Conservation (phyloP, 2,797 vertebrate species). For the Gymnothorax javanicus region DNA sequence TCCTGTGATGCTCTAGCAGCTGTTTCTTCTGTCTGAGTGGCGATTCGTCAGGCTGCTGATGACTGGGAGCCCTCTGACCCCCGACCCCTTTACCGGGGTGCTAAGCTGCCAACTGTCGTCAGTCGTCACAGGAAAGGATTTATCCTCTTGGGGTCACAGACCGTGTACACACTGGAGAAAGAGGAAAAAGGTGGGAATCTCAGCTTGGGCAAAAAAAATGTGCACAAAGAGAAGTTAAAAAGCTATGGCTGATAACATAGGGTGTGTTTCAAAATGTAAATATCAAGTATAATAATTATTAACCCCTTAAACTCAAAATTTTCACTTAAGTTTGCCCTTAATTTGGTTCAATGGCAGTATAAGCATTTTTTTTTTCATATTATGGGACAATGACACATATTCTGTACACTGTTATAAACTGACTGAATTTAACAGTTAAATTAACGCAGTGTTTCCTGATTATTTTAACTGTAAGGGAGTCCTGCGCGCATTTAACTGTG, state of each 20-base stretch:
- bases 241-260: background rate
- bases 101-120: constrained; percentile 58
- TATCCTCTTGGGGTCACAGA: constrained; percentile 50
- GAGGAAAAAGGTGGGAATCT: constrained; percentile 7
- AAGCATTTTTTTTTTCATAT: too few relatives aligned
- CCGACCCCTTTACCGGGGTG: constrained; percentile 44
- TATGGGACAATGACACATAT: too few relatives aligned
- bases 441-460: too few relatives aligned
- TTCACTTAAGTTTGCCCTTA: too few relatives aligned
- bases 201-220: background rate
- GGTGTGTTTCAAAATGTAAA: too few relatives aligned
- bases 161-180: constrained; percentile 20
- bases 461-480: too few relatives aligned
- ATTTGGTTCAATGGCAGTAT: too few relatives aligned
- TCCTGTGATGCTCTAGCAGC: constrained; percentile 44
- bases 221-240: background rate
- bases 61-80: constrained; percentile 49
- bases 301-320: too few relatives aligned
- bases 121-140: constrained; percentile 56
- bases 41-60: constrained; percentile 42
- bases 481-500: too few relatives aligned
- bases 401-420: too few relatives aligned
- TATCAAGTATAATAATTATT: too few relatives aligned
- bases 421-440: too few relatives aligned
- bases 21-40: constrained; percentile 34